Percentiles rank a stretch among this genome's conserved stretches.
Conservation (phyloP, 92 coral and sea anemone species). For the Parazoanthus swiftii region DNA sequence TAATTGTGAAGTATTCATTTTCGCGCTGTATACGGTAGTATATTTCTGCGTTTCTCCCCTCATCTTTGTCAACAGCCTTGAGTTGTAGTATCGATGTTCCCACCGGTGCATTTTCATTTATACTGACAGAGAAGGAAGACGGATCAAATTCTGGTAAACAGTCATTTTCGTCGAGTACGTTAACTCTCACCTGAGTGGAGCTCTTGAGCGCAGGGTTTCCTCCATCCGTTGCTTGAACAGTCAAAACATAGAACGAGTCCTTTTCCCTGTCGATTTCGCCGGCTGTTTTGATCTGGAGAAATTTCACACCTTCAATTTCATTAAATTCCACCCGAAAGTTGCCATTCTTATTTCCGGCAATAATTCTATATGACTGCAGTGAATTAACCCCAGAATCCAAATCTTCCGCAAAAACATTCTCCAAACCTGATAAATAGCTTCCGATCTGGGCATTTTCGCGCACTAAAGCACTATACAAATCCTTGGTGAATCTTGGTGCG, state of each 20-base stretch:
- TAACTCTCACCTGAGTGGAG: constrained; percentile 80
- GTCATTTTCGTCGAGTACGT: constrained; percentile 86
- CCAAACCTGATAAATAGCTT: constrained; percentile 79
- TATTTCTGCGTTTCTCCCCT: constrained; percentile 71
- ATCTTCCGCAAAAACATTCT: constrained; percentile 84
- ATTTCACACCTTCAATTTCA: constrained; percentile 74
- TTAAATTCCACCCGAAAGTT: constrained; percentile 76
- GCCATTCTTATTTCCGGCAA: constrained; percentile 88
- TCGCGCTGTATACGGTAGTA: constrained; percentile 73
- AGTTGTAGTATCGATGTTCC: constrained; percentile 83
- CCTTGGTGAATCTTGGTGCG: constrained; percentile 78
- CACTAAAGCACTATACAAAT: constrained; percentile 75
- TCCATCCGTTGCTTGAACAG: constrained; percentile 81
- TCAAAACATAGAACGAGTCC: constrained; percentile 76
- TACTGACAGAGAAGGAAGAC: constrained; percentile 61
- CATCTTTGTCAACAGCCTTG: constrained; percentile 83
- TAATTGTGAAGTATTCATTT: constrained; percentile 72
- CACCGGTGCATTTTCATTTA: constrained; percentile 70
- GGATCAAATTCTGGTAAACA: constrained; percentile 73
- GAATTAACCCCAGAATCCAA: constrained; percentile 76
- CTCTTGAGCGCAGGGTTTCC: constrained; percentile 69
- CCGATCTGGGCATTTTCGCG: constrained; percentile 71
- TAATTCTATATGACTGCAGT: constrained; percentile 70
- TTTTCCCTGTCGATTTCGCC: constrained; percentile 83
- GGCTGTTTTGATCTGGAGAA: constrained; percentile 78